Percentiles rank a stretch among this genome's conserved stretches.
Evolutionary conservation across 2,113 vertebrate genomes (phyloP).

Genomic region (Boulengeromyrus knoepffleri): DNA sequence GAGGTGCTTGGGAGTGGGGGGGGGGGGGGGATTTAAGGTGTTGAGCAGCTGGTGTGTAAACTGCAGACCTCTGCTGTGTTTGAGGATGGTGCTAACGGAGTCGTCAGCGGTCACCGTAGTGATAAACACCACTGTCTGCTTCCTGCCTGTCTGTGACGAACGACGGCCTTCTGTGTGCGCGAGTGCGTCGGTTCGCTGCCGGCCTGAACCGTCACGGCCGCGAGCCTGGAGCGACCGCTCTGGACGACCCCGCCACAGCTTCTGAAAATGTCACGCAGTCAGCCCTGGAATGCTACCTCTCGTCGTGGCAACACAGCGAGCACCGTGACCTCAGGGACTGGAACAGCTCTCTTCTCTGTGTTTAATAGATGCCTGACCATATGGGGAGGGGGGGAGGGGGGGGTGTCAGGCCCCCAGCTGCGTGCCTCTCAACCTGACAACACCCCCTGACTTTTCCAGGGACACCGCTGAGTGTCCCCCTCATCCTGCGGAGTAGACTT

Average conservation of each 20-base stretch:
- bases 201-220: conserved; percentile 24
- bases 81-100: not conserved
- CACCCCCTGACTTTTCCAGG: not conserved
- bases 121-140: conserved; percentile 13
- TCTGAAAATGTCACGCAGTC: not conserved
- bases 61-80: not conserved
- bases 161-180: not conserved
- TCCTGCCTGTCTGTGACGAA: not conserved
- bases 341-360: not conserved
- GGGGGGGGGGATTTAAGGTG: not conserved
- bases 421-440: not conserved
- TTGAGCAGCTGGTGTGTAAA: not conserved
- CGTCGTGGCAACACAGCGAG: not conserved
- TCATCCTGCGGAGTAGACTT: not conserved
- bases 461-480: not conserved
- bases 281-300: not conserved
- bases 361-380: not conserved
- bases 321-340: not conserved
- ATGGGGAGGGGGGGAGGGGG: not conserved
- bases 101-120: not conserved
- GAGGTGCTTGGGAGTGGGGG: conserved; percentile 32
- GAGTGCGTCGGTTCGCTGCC: conserved; percentile 17
- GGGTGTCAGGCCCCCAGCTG: not conserved
- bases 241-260: conserved; percentile 14
- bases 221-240: not conserved